Base-by-base conservation (phyloP, 2,113 vertebrate genomes). In the Manacus vitellinus region DNA sequence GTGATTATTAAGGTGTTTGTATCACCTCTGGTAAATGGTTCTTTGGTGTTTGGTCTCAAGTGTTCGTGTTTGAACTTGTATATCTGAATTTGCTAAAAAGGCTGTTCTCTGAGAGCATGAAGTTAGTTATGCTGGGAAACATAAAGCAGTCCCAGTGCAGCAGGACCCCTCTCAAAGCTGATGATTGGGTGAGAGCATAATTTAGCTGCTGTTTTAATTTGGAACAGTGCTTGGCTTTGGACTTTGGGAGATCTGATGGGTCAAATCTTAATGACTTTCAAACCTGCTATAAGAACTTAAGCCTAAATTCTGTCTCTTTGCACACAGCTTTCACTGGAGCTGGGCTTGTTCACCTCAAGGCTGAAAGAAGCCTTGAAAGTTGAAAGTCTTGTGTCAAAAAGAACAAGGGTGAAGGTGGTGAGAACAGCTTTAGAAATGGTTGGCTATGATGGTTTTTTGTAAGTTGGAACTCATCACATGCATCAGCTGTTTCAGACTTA, bases 401-500 rank as follows among this genome's bases (percentile, higher is more conserved):
- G 56, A 88, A 3, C 37, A 54, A 59, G 28, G 71, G 16, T 5
- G 12, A 66, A n/a, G 28, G 66, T 73, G 15, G 39, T 85, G 28
- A 33, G 14, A 78, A 55, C 22, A 62, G 30, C 51, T 92, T 74
- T 73, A 31, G 33, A 22, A 20, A 10, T 63, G 30, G 4, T 52
- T 41, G 6, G 3, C 80, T 84, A 47, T 14, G 23, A 20, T 41
- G 3, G 2, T 72, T 37, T 51, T 54, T 67, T 37, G 16, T 23
- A 3, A 80, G 15, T 66, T 95, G n/a, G 15, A 78, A 47, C 21
- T 72, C 17, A 24, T 89, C 39, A 8, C 7, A 7, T 77, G 33
- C 43, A 55, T 85, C 90, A 88, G 82, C 77, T 93, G 39, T 91
- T 97, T 95, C 61, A 94, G 63, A 88, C 98, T 98, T 98, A 96